These are phyloP conservation scores for Reticulitermes lucifugus DNA, from an alignment of 2,888 invertebrate genomes.

Conservation along the genomic window DNA sequence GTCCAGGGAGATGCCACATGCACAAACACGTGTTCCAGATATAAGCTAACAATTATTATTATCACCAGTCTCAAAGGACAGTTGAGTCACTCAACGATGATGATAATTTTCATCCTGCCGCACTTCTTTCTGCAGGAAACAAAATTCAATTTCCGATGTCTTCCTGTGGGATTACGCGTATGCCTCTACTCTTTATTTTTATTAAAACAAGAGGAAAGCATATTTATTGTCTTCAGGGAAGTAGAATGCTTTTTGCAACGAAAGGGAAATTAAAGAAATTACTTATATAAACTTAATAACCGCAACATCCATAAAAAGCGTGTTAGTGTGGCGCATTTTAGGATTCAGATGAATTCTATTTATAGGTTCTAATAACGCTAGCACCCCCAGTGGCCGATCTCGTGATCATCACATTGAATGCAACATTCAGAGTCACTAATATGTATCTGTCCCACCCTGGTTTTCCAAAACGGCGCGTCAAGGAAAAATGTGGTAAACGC, in stretches of 20 bases:
- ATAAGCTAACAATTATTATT: neutral
- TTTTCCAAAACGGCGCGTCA: too few species aligned
- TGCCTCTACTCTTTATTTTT: neutral
- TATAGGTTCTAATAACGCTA: too few species aligned
- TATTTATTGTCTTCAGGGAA: neutral
- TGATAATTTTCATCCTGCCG: conserved; percentile 9
- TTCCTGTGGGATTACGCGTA: conserved; percentile 26
- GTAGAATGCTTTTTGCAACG: neutral
- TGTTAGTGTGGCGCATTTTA: too few species aligned
- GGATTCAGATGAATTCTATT: too few species aligned
- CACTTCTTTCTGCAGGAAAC: conserved; percentile 24
- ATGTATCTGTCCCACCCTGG: too few species aligned
- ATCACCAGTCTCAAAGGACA: neutral
- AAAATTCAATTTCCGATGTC: conserved; percentile 33
- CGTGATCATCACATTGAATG: too few species aligned
- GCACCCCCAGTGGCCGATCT: too few species aligned
- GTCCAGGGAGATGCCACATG: conserved; percentile 15
- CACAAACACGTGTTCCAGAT: neutral
- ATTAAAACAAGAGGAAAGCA: neutral
- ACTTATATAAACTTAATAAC: neutral
- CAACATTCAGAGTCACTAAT: too few species aligned
- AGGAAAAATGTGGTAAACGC: too few species aligned
- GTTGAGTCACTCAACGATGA: neutral
- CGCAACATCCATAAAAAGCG: too few species aligned
- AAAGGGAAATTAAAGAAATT: neutral